These are phyloP conservation scores for Dendrocopos noguchii DNA, from an alignment of 2,113 vertebrate species.

Conservation along the genomic window DNA sequence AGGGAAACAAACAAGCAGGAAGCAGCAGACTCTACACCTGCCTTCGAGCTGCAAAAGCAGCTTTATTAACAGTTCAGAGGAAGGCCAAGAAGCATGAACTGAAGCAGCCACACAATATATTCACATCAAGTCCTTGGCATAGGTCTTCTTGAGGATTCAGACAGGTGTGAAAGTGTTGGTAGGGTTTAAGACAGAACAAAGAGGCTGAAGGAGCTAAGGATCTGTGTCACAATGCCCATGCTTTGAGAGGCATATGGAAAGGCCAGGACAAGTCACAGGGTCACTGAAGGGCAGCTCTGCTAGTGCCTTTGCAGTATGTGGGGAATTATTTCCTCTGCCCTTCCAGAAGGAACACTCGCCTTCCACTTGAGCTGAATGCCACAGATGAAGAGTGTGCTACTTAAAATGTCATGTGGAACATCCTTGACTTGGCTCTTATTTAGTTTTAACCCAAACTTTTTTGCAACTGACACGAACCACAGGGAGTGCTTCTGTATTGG, in stretches of 20 bases:
- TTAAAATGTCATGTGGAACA: not conserved
- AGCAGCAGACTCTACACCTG: not conserved
- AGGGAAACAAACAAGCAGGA: not conserved
- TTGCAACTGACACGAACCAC: not conserved
- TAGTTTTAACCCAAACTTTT: not conserved
- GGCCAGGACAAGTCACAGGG: not conserved
- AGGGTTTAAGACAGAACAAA: not conserved
- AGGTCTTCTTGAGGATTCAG: not conserved
- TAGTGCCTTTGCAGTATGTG: not conserved
- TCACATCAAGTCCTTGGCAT: rapidly evolving
- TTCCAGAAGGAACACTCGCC: not conserved
- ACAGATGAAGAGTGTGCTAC: not conserved
- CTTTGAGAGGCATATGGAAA: not conserved
- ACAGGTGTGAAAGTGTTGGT: rapidly evolving
- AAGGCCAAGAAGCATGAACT: not conserved
- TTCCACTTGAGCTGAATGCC: not conserved
- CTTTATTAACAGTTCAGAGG: not conserved
- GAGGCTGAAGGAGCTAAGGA: not conserved
- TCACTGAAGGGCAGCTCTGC: conserved; percentile 2
- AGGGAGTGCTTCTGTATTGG: rapidly evolving
- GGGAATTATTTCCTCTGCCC: not conserved
- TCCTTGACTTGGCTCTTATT: not conserved
- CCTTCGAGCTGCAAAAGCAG: not conserved
- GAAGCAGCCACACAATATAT: not conserved
- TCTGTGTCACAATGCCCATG: rapidly evolving